A percentile compares a stretch with the other conserved stretches of the same genome.
Evolutionary conservation across 2,888 invertebrate genomes (phyloP).

Genomic region (Luperina testacea): DNA sequence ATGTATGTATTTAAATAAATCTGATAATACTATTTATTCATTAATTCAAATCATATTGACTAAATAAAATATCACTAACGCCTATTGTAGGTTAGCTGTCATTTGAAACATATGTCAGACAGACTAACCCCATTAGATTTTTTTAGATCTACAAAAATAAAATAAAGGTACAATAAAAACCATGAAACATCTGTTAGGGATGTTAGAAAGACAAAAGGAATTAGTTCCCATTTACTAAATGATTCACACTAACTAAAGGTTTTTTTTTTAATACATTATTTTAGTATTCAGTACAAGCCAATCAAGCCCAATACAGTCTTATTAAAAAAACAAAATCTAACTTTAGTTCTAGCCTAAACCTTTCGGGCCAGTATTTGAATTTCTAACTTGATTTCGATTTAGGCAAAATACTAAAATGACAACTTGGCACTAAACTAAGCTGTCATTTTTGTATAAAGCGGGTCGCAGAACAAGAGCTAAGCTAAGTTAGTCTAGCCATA

Average conservation of each 20-base stretch:
- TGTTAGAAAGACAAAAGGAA: slow-evolving; percentile 53
- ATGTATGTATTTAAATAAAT: slow-evolving; percentile 56
- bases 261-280: slow-evolving; percentile 27
- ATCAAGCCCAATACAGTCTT: slow-evolving; percentile 10
- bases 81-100: slow-evolving; percentile 71
- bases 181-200: slow-evolving; percentile 47
- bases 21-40: slow-evolving; percentile 64
- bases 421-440: background rate
- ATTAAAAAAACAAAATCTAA: background rate
- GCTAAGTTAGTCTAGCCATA: too few species aligned
- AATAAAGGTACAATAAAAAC: slow-evolving; percentile 59
- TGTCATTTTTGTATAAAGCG: background rate
- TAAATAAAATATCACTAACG: slow-evolving; percentile 60
- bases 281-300: slow-evolving; percentile 38
- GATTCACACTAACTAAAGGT: slow-evolving; percentile 42
- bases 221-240: slow-evolving; percentile 60
- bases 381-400: background rate
- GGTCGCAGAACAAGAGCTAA: too few species aligned
- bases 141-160: slow-evolving; percentile 66
- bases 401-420: background rate
- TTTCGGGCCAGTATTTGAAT: background rate
- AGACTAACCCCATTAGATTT: slow-evolving; percentile 65
- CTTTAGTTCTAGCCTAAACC: background rate
- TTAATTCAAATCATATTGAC: slow-evolving; percentile 60
- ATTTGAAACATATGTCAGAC: slow-evolving; percentile 83